Evolutionary conservation across 2,888 invertebrate species (phyloP).

Genomic region (Eurois occulta): DNA sequence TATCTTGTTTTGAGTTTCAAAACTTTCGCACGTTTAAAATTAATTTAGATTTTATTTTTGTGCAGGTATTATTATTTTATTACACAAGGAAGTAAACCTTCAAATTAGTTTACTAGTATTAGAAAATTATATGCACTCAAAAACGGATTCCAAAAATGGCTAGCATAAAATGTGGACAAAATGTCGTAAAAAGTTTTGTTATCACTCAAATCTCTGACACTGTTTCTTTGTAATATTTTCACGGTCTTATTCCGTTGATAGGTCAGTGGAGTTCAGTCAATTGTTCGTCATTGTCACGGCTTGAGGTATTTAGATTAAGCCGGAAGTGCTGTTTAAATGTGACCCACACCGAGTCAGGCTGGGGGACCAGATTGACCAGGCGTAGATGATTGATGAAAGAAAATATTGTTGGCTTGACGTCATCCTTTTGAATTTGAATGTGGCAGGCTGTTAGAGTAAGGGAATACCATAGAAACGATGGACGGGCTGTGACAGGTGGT

Average conservation of each 20-base stretch:
- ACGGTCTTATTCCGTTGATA: constrained; percentile 41
- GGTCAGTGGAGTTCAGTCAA: constrained; percentile 46
- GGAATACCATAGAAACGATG: neutral
- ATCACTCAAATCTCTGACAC: neutral
- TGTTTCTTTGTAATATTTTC: constrained; percentile 21
- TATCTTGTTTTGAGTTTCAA: neutral
- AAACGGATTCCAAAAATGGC: neutral
- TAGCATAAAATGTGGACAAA: neutral
- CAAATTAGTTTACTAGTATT: neutral
- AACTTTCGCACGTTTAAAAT: neutral
- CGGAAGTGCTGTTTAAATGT: constrained; percentile 40
- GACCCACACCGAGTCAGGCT: constrained; percentile 1
- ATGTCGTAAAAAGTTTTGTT: neutral
- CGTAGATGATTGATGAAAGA: neutral
- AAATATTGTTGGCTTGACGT: neutral
- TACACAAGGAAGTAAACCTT: neutral
- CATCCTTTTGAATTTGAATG: neutral
- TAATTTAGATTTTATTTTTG: neutral
- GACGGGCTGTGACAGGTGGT: neutral
- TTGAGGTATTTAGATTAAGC: constrained; percentile 31
- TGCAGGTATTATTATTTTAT: neutral
- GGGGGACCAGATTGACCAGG: neutral
- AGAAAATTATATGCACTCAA: neutral
- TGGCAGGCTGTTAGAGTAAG: neutral
- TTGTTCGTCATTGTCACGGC: constrained; percentile 37